Conservation (phyloP, 2,797 vertebrate genomes). For the Streptopelia turtur region DNA sequence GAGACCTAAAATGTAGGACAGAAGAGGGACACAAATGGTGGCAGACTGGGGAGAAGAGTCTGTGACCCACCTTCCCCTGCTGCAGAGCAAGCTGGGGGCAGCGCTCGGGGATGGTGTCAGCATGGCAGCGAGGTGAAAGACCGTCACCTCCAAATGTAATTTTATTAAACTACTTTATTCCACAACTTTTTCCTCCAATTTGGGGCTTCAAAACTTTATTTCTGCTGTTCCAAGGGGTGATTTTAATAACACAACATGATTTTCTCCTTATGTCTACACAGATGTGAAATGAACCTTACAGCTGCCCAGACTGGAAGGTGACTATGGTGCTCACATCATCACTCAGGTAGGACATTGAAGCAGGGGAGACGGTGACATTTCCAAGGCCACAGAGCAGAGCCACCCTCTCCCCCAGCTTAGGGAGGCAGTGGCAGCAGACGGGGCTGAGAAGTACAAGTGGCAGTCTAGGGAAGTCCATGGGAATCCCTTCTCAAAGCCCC, state of each 20-base stretch:
- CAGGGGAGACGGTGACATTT: not conserved
- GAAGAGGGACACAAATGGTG: not conserved
- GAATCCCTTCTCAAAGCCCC: not conserved
- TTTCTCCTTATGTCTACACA: not conserved
- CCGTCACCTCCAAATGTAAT: not conserved
- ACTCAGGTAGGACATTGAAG: not conserved
- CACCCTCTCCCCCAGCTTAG: not conserved
- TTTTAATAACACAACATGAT: not conserved
- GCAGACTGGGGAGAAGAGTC: not conserved
- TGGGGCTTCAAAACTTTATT: not conserved
- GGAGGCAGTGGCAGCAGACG: not conserved
- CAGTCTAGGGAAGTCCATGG: not conserved
- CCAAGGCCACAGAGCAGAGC: not conserved
- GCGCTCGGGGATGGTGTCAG: accelerated
- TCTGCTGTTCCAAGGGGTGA: not conserved
- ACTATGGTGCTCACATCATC: not conserved
- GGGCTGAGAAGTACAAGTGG: not conserved
- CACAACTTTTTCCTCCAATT: not conserved
- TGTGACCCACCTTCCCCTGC: not conserved
- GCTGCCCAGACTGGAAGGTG: not conserved
- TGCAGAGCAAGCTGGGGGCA: not conserved
- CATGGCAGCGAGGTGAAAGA: not conserved
- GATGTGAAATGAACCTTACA: not conserved
- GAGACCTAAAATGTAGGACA: not conserved
- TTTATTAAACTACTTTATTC: not conserved